Evolutionary conservation across 2,888 invertebrate species (phyloP).

Genomic region (Xylophagus ater): DNA sequence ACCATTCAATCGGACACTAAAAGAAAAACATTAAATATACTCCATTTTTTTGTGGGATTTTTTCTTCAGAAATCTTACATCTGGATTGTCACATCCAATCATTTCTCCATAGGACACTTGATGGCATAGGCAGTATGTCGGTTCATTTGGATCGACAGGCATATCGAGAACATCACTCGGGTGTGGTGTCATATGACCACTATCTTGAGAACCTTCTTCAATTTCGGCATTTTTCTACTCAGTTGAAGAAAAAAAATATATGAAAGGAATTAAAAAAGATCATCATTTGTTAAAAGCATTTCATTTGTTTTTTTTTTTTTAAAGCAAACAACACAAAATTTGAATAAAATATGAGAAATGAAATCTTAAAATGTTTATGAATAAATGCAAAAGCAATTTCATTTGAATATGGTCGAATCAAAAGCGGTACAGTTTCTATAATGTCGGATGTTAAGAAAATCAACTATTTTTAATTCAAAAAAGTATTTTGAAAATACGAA

Average conservation of each 20-base stretch:
- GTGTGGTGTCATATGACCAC: constrained; percentile 46
- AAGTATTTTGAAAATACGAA: too few relatives aligned
- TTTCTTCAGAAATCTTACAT: constrained; percentile 30
- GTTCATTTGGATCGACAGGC: constrained; percentile 96
- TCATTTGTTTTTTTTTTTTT: constrained; percentile 9
- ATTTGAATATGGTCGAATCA: too few relatives aligned
- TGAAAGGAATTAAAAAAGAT: constrained; percentile 1
- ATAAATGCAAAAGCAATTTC: too few relatives aligned
- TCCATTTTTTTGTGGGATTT: background rate
- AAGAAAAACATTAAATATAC: constrained; percentile 11
- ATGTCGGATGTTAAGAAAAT: too few relatives aligned
- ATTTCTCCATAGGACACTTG: constrained; percentile 93
- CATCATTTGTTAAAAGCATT: constrained; percentile 15
- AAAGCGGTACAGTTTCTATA: too few relatives aligned
- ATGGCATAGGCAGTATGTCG: constrained; percentile 95
- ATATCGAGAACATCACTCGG: constrained; percentile 83
- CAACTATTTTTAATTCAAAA: too few relatives aligned
- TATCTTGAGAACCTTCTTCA: constrained; percentile 45
- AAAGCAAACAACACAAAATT: constrained; percentile 10
- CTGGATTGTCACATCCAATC: constrained; percentile 89
- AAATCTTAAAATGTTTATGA: constrained; percentile 12
- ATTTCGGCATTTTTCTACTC: constrained; percentile 33
- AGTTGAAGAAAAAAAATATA: constrained; percentile 7
- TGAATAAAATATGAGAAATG: constrained; percentile 14
- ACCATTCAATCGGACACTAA: constrained; percentile 79